Evolutionary conservation across 2,888 invertebrate genomes (phyloP).

Genomic region (Sarcophaga rosellei): DNA sequence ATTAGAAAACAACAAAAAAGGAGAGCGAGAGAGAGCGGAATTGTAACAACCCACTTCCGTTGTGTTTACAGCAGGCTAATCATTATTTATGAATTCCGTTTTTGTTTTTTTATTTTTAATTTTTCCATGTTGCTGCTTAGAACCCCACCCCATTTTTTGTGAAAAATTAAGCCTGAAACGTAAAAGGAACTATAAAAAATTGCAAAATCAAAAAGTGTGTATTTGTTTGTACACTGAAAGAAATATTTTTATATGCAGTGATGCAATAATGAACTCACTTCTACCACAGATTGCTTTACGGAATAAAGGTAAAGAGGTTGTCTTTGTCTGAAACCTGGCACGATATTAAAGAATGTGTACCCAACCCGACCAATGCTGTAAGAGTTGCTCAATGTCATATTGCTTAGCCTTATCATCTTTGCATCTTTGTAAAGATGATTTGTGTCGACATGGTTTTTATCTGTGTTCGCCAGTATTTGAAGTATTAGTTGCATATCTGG

Average conservation of each 20-base stretch:
- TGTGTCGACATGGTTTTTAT: too few species aligned
- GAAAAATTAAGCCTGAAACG: conserved; percentile 17
- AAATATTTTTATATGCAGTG: not conserved
- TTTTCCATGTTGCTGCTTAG: conserved; percentile 1
- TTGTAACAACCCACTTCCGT: conserved; percentile 66
- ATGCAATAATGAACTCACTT: not conserved
- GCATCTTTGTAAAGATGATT: too few species aligned
- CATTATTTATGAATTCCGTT: conserved; percentile 33
- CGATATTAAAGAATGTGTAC: too few species aligned
- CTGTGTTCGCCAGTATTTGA: too few species aligned
- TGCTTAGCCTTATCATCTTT: too few species aligned
- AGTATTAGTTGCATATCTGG: too few species aligned
- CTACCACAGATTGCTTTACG: too few species aligned
- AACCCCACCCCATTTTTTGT: conserved; percentile 30
- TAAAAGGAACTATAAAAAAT: conserved; percentile 32
- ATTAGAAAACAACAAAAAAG: conserved; percentile 19
- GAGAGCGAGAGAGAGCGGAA: conserved; percentile 8
- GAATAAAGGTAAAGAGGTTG: too few species aligned
- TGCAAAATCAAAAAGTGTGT: conserved; percentile 19
- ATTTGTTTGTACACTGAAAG: not conserved
- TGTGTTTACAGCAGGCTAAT: conserved; percentile 63
- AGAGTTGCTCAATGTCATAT: too few species aligned
- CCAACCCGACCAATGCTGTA: too few species aligned
- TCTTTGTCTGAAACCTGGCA: too few species aligned
- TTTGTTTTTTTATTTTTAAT: conserved; percentile 13